These are phyloP conservation scores for Hedya salicella DNA, from an alignment of 2,888 invertebrate genomes.

Conservation along the genomic window DNA sequence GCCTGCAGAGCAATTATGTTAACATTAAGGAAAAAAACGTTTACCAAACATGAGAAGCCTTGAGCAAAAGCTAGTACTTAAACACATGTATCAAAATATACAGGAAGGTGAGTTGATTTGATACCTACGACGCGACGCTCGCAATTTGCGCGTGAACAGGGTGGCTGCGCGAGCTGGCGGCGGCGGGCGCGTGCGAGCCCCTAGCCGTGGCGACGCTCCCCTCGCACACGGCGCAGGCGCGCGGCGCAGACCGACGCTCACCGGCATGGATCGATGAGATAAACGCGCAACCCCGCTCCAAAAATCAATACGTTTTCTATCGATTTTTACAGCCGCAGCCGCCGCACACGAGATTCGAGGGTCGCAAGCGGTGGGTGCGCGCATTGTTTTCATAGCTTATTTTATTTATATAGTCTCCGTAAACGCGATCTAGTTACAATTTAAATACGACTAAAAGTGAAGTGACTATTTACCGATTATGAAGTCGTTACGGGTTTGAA, in stretches of 20 bases:
- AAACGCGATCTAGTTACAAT: background rate
- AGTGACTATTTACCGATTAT: constrained; percentile 15
- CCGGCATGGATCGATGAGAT: constrained; percentile 88
- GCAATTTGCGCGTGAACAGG: constrained; percentile 79
- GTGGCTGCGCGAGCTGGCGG: constrained; percentile 58
- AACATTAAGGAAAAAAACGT: too few relatives aligned
- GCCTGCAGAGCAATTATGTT: too few relatives aligned
- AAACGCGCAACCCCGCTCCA: constrained; percentile 90
- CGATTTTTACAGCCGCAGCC: constrained; percentile 89
- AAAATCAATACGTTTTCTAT: constrained; percentile 90
- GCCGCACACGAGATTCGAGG: constrained; percentile 80
- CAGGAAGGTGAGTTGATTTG: constrained; percentile 15
- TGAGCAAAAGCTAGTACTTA: too few relatives aligned
- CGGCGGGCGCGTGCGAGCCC: constrained; percentile 47
- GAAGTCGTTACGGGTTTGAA: constrained; percentile 13
- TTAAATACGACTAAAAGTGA: constrained; percentile 7
- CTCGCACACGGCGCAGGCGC: constrained; percentile 72
- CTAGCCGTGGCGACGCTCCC: constrained; percentile 56
- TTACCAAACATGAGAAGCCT: too few relatives aligned
- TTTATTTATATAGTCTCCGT: constrained; percentile 24
- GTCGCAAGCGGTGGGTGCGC: constrained; percentile 84
- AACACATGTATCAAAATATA: background rate
- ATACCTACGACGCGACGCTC: too few relatives aligned
- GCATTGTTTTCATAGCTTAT: constrained; percentile 52
- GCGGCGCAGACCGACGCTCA: constrained; percentile 60